Percentiles rank a stretch among this genome's conserved stretches.
Evolutionary conservation across 2,113 vertebrate genomes (phyloP).

Genomic region (Thomomys bottae): DNA sequence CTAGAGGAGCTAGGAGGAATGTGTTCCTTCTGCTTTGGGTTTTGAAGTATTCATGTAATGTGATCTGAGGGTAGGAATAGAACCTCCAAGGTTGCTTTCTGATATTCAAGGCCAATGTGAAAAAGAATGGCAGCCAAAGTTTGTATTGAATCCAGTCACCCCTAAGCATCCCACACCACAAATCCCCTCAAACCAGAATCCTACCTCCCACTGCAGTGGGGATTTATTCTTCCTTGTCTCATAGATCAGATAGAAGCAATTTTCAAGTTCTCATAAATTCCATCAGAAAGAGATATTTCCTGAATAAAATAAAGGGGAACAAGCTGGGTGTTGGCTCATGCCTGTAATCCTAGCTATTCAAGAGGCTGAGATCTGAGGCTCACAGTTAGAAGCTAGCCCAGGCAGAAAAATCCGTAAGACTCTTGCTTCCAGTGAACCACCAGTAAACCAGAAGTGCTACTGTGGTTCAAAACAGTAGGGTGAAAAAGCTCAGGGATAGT

Average conservation of each 20-base stretch:
- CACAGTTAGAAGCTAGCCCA: too few species aligned
- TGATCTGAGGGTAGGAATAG: neutral
- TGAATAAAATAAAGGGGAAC: neutral
- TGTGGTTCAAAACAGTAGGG: too few species aligned
- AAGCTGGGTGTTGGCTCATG: neutral
- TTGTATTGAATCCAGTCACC: neutral
- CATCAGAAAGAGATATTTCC: neutral
- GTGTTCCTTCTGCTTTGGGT: neutral
- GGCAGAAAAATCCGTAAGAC: too few species aligned
- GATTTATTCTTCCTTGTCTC: conserved; percentile 44
- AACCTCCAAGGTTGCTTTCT: neutral
- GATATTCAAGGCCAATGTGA: conserved; percentile 23
- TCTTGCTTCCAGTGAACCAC: too few species aligned
- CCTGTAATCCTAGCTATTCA: too few species aligned
- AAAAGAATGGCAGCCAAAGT: neutral
- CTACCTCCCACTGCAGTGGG: neutral
- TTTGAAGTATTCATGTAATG: conserved; percentile 15
- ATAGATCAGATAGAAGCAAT: conserved; percentile 22
- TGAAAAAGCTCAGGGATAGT: too few species aligned
- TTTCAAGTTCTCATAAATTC: conserved; percentile 32
- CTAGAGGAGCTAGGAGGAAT: neutral
- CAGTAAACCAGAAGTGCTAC: too few species aligned
- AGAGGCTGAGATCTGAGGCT: too few species aligned
- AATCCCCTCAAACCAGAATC: neutral
- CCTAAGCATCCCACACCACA: neutral